Percentiles rank a stretch among this genome's conserved stretches.
phyloP scores from a whole-genome alignment of 2,888 invertebrate species.

The Allacma fusca region DNA sequence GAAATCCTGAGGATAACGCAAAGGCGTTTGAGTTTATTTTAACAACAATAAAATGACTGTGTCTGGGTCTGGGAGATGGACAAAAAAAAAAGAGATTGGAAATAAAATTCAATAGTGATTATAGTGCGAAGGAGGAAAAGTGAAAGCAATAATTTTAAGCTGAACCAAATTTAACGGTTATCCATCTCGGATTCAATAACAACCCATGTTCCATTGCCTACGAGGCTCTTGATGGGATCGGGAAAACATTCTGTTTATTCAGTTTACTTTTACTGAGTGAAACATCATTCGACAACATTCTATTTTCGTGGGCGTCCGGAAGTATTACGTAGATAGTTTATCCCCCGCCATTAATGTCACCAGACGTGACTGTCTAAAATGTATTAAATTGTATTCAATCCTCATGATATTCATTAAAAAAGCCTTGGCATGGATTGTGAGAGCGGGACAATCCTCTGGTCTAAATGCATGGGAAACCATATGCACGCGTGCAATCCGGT shows the following conservation, averaged over 20 bases:
- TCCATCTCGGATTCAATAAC: too few relatives aligned
- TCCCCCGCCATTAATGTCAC: conserved; percentile 12
- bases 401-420: not conserved
- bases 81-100: too few relatives aligned
- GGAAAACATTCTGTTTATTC: too few relatives aligned
- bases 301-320: conserved; percentile 12
- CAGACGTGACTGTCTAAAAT: conserved; percentile 1
- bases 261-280: not conserved
- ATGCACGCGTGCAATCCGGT: not conserved
- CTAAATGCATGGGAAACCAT: too few relatives aligned
- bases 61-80: too few relatives aligned
- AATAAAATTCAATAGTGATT: too few relatives aligned
- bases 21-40: too few relatives aligned
- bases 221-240: too few relatives aligned
- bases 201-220: too few relatives aligned
- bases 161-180: not conserved
- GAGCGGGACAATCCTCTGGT: not conserved
- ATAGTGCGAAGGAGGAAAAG: not conserved
- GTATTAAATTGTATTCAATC: not conserved
- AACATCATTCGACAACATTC: not conserved
- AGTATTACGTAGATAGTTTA: not conserved
- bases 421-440: not conserved
- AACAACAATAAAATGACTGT: too few relatives aligned
- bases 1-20: too few relatives aligned
- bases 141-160: not conserved